A percentile compares a stretch with the other conserved stretches of the same genome.
phyloP scores from a whole-genome alignment of 2,888 invertebrate genomes.

The Brenthis daphne region DNA sequence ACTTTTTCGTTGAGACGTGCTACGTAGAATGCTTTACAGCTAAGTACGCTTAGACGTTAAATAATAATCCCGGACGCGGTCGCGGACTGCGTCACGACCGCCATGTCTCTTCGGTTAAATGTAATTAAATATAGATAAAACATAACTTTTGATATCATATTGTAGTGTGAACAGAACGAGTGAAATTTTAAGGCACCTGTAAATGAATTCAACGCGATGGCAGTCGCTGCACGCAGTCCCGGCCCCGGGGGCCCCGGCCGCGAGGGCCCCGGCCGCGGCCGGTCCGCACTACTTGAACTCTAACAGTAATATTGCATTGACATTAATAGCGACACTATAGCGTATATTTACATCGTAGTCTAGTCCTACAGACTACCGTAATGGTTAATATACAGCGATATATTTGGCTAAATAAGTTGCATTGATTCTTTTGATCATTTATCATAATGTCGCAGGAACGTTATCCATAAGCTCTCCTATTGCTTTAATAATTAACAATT shows the following conservation, averaged over 20 bases:
- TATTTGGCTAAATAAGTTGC: constrained; percentile 36
- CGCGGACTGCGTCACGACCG: too few relatives aligned
- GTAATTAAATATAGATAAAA: neutral
- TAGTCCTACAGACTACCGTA: constrained; percentile 15
- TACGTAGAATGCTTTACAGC: constrained; percentile 35
- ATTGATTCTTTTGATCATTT: neutral
- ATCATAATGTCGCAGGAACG: neutral
- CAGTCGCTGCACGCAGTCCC: neutral
- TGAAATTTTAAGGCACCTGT: constrained; percentile 28
- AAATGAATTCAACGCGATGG: constrained; percentile 19
- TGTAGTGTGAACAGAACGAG: neutral
- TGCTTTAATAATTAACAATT: neutral
- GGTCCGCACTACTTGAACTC: constrained; percentile 14
- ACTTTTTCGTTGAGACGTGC: constrained; percentile 46
- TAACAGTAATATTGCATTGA: constrained; percentile 33
- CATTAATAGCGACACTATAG: constrained; percentile 20
- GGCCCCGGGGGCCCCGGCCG: too few relatives aligned
- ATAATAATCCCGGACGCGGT: too few relatives aligned
- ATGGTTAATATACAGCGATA: constrained; percentile 30
- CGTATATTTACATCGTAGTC: constrained; percentile 9
- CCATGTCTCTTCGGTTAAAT: too few relatives aligned
- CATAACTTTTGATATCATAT: neutral
- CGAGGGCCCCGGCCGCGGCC: too few relatives aligned
- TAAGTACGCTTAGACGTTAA: constrained; percentile 35
- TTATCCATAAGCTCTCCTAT: neutral